Evolutionary conservation across 1,140 invertebrate species (phyloP).

Genomic region (Laupala kohalensis): DNA sequence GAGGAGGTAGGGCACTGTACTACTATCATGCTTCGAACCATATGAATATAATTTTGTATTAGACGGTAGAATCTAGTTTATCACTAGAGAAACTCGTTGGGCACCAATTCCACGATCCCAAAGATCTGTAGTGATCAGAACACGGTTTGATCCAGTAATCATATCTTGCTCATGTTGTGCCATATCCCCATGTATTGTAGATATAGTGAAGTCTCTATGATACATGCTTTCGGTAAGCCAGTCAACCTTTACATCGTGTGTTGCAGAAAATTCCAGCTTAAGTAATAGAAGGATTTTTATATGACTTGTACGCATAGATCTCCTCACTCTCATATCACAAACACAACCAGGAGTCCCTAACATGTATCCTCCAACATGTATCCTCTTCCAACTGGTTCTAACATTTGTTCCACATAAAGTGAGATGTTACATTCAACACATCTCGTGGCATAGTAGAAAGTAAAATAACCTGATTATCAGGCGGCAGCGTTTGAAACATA

Average conservation of each 20-base stretch:
- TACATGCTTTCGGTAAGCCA: slow-evolving; percentile 94
- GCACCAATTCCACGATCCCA: slow-evolving; percentile 96
- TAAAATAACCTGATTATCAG: slow-evolving; percentile 90
- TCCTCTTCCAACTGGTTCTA: slow-evolving; percentile 96
- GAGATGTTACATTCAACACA: slow-evolving; percentile 93
- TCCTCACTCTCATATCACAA: slow-evolving; percentile 98
- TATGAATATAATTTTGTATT: slow-evolving; percentile 99
- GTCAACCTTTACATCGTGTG: slow-evolving; percentile 93
- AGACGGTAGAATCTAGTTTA: slow-evolving; percentile 97
- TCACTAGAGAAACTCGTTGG: slow-evolving; percentile 95
- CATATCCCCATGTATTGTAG: slow-evolving; percentile 99
- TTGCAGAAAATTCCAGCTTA: slow-evolving; percentile 99
- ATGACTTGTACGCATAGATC: slow-evolving; percentile 93
- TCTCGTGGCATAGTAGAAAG: slow-evolving; percentile 95
- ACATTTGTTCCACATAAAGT: slow-evolving; percentile 95
- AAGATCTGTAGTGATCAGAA: slow-evolving; percentile 95
- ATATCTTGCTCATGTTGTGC: slow-evolving; percentile 94
- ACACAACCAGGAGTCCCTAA: slow-evolving; percentile 94
- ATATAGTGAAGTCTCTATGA: slow-evolving; percentile 90
- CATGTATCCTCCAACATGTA: slow-evolving; percentile 94
- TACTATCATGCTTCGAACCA: too few relatives aligned
- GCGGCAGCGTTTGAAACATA: slow-evolving; percentile 82
- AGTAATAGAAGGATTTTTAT: slow-evolving; percentile 95
- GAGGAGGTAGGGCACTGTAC: too few relatives aligned
- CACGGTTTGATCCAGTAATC: slow-evolving; percentile 91